These are phyloP conservation scores for Cecropterus lyciades DNA, from an alignment of 1,140 invertebrate genomes.

Conservation along the genomic window DNA sequence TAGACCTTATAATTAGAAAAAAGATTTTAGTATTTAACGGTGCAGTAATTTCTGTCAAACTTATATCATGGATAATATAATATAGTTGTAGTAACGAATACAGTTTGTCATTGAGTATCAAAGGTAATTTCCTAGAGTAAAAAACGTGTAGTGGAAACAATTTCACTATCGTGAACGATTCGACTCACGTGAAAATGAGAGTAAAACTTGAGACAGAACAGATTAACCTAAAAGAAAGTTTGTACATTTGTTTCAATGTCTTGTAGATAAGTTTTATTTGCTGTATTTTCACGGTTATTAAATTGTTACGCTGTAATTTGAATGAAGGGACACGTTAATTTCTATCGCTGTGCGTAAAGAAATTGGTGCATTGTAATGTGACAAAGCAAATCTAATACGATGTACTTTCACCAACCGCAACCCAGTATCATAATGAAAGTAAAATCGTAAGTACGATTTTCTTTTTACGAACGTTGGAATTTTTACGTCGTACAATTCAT, in stretches of 20 bases:
- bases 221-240: slow-evolving; percentile 44
- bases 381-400: slow-evolving; percentile 19
- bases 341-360: slow-evolving; percentile 23
- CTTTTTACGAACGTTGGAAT: neutral
- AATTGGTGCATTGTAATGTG: slow-evolving; percentile 30
- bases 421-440: slow-evolving; percentile 10
- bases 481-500: too few relatives aligned
- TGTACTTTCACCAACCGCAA: slow-evolving; percentile 30
- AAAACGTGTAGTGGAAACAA: slow-evolving; percentile 11
- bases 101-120: too few relatives aligned
- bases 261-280: slow-evolving; percentile 43
- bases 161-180: slow-evolving; percentile 22
- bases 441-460: neutral
- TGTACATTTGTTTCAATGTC: slow-evolving; percentile 22
- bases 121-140: slow-evolving; percentile 14
- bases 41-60: too few relatives aligned
- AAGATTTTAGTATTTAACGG: too few relatives aligned
- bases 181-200: slow-evolving; percentile 53
- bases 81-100: too few relatives aligned
- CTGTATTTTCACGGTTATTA: slow-evolving; percentile 48
- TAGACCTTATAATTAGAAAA: too few relatives aligned
- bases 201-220: slow-evolving; percentile 35
- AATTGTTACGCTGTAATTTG: slow-evolving; percentile 21
- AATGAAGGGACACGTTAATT: slow-evolving; percentile 21
- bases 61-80: too few relatives aligned